Evolutionary conservation across 2,113 vertebrate species (phyloP).

Genomic region (Odontophorus gujanensis): DNA sequence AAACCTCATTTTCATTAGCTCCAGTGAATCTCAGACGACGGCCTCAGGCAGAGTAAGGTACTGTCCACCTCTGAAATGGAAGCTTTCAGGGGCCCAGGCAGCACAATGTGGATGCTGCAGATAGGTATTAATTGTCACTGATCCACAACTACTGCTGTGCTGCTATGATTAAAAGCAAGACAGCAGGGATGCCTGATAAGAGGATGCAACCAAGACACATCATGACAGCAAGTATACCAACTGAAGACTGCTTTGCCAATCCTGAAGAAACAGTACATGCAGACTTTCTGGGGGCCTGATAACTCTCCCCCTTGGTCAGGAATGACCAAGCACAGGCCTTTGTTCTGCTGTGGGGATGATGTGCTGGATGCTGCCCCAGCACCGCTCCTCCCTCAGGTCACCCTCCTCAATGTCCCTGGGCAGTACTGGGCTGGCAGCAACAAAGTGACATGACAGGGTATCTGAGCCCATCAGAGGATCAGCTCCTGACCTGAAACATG

Average conservation of each 20-base stretch:
- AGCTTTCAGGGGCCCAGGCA: neutral
- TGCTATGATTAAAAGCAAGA: neutral
- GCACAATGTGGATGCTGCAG: neutral
- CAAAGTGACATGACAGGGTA: neutral
- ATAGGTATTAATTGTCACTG: neutral
- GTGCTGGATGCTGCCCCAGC: neutral
- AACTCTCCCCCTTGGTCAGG: neutral
- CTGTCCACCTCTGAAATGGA: neutral
- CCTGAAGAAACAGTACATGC: neutral
- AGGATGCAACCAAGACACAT: fast-evolving
- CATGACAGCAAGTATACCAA: neutral
- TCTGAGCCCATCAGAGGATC: neutral
- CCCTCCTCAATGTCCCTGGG: neutral
- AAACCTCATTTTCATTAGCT: neutral
- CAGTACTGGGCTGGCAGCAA: neutral
- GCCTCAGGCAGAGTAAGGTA: neutral
- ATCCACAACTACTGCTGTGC: neutral
- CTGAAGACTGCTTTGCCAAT: neutral
- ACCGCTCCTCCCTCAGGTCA: neutral
- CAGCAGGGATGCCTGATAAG: neutral
- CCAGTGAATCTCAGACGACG: neutral
- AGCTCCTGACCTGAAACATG: neutral
- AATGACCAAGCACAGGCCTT: neutral
- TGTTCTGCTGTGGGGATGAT: neutral
- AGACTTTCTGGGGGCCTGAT: neutral